Evolutionary conservation across 2,888 invertebrate species (phyloP), one percentile per base, ranked within the genome.

Genomic region (Epirrhoe tristata): DNA sequence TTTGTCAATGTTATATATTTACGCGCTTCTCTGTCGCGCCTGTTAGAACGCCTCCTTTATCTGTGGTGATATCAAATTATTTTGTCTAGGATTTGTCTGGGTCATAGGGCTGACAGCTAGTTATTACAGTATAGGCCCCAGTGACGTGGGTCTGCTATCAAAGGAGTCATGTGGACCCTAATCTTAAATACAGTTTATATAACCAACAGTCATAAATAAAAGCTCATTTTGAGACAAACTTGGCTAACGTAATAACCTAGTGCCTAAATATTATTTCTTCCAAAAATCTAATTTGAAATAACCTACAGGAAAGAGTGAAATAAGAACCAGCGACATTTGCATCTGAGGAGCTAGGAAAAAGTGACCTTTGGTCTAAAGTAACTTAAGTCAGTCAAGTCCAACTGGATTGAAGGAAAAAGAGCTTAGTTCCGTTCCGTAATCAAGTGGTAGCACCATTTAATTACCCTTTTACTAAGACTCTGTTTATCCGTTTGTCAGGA

Each of bases 21-120:
- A 16, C 48, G 16, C 48, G 5, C 5, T 0, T 8, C 24, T 43
- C 8, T 2, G 39, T 56, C 56, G 10, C 43, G 39, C 3, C 24
- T 10, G 1, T 55, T 16, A 39, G 6, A 43, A 56, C 12, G n/a
- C 6, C 5, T 2, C 43, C 39, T 36, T 51, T 12, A n/a, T 48
- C 50, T 43, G 43, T 39, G 7, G 10, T 34, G 36, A 53, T 55
- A 60, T 56, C n/a, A 56, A 60, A 55, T 64, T 24, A 55, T 51
- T 56, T 51, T 34, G 16, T 65, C 43, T 56, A 56, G 50, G 50
- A 16, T 36, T 24, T 31, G 16, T 32, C 24, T 36, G 48, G 48
- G 48, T 48, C 6, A 32, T 24, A 31, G 31, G 43, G 51, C n/a
- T 51, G 58, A 59, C 52, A 52, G 51, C 10, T 60, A 53, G 51